Evolutionary conservation across 2,888 invertebrate genomes (phyloP), one percentile per base, ranked within the genome.

Genomic region (Leptopterna dolabrata): DNA sequence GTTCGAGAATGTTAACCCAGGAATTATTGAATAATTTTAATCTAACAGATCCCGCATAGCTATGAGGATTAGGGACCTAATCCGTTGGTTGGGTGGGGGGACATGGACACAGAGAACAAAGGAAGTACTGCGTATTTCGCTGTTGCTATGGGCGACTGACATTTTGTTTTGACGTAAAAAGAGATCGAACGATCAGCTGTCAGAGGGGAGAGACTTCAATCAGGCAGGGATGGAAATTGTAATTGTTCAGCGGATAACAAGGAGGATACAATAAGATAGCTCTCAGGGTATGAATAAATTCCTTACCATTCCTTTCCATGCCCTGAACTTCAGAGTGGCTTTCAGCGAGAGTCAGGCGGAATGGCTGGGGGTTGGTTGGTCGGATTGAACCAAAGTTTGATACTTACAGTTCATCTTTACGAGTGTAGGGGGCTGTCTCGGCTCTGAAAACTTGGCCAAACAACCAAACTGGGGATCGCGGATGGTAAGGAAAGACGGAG

Each of bases 311-410:
- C 85, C 85, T 85, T 85, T 85, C 85, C 85, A 85, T 85, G 85
- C 85, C 85, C 85, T 85, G 85, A 85, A 85, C 85, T 85, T 85
- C 85, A 85, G 85, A 85, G 85, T 85, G 71, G 85, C 73, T 85
- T 73, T 85, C 76, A 85, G 76, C 85, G 73, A 85, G 85, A 85
- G 85, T 85, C 85, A 85, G 85, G 85, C 85, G 16, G 85, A 85
- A 85, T 73, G 85, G 73, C 45, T 85, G 19, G 83, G 85, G 76
- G 76, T 76, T 19, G 85, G 85, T 29, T 73, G 85, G 55, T 85
- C 85, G n/a, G 73, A 85, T 55, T 85, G 85, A 45, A 85, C 85
- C 47, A 85, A 47, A 73, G 85, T 85, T 85, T 85, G 85, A 55
- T 85, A 85, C 85, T 85, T 85, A 73, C 85, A 85, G 43, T 73